Evolutionary conservation across 2,797 vertebrate genomes (phyloP).

Genomic region (Sebastes kiyomatsui): DNA sequence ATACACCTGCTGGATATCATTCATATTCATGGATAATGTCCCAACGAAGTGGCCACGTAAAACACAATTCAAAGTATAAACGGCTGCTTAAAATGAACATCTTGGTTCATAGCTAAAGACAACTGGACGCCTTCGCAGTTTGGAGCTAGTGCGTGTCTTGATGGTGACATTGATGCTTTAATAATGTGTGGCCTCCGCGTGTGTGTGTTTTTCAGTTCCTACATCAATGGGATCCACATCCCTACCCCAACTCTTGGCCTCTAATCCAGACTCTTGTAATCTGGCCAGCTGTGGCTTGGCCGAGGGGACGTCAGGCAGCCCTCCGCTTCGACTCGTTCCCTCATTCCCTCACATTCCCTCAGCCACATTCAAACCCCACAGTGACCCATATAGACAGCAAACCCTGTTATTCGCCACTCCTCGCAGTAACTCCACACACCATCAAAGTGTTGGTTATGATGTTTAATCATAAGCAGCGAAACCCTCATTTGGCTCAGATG

Average conservation of each 20-base stretch:
- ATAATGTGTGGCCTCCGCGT: conserved; percentile 15
- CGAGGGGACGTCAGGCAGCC: conserved; percentile 25
- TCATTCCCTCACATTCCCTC: conserved; percentile 24
- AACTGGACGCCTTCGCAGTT: not conserved
- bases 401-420: conserved; percentile 48
- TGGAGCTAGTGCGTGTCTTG: not conserved
- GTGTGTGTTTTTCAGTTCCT: conserved; percentile 18
- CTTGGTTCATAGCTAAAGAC: not conserved
- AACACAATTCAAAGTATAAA: not conserved
- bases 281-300: conserved; percentile 61
- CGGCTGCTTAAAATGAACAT: not conserved
- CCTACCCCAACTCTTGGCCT: conserved; percentile 43
- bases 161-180: conserved; percentile 48
- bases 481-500: not conserved
- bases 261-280: conserved; percentile 70
- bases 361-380: conserved; percentile 36
- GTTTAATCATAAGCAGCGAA: conserved; percentile 38
- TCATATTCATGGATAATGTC: not conserved
- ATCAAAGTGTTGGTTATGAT: conserved; percentile 49
- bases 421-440: conserved; percentile 10
- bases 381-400: conserved; percentile 30
- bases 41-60: not conserved
- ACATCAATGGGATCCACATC: conserved; percentile 49
- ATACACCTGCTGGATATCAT: not conserved
- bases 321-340: conserved; percentile 18